Percentiles rank a stretch among this genome's conserved stretches.
phyloP scores from a whole-genome alignment of 2,888 invertebrate species.

The Eledona agricola region DNA sequence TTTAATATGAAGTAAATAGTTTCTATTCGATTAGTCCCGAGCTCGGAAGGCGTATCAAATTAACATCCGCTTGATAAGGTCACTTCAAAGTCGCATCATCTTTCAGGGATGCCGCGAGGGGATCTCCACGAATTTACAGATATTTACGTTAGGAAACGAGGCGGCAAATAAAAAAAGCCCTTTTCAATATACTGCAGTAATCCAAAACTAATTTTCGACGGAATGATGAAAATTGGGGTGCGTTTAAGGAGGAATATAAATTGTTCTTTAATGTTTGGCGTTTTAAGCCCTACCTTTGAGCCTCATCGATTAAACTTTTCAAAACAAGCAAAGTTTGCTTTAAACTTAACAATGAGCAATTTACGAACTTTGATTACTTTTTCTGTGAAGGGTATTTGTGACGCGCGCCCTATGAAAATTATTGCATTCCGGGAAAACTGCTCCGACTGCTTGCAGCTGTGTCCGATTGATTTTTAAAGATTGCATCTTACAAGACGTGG shows the following conservation, averaged over 20 bases:
- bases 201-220: constrained; percentile 44
- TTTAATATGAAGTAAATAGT: constrained; percentile 54
- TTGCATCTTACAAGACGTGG: too few species aligned
- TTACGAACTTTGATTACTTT: constrained; percentile 60
- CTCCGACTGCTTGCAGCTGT: too few species aligned
- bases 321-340: constrained; percentile 51
- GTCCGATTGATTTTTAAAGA: too few species aligned
- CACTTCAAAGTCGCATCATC: constrained; percentile 49
- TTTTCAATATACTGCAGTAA: constrained; percentile 49
- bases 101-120: constrained; percentile 46
- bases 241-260: constrained; percentile 46
- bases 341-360: constrained; percentile 58
- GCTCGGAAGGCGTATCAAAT: constrained; percentile 51
- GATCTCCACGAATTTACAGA: constrained; percentile 50
- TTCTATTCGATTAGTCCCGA: constrained; percentile 54
- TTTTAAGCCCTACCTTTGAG: constrained; percentile 47
- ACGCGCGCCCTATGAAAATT: too few species aligned
- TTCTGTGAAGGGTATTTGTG: constrained; percentile 35
- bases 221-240: constrained; percentile 38
- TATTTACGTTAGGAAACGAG: constrained; percentile 50
- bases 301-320: constrained; percentile 54
- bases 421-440: too few species aligned
- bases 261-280: constrained; percentile 50
- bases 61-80: constrained; percentile 51
- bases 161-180: constrained; percentile 45